Base-by-base conservation (phyloP, 2,797 vertebrate species). In the Natrix natrix region DNA sequence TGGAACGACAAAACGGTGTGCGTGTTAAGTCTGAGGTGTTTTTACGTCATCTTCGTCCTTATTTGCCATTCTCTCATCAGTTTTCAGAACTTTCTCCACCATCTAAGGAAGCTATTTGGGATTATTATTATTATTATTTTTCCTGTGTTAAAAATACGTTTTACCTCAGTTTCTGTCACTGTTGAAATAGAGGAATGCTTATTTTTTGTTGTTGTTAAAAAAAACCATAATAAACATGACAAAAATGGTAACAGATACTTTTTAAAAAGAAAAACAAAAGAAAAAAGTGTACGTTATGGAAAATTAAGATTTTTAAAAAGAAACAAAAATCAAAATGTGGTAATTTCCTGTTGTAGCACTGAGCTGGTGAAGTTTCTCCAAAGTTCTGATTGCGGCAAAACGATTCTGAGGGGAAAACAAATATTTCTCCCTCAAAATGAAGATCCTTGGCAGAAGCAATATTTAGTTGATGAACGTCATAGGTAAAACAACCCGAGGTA, bases 91-190 rank as follows among this genome's bases (percentile, higher is more conserved):
- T 94, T 95, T 96, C 93, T 96, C 93, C 96, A 95, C 96, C 32
- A 13, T 97, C 96, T 97, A 97, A 97, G 96, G 97, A 94, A 95
- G 96, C 97, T 96, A 97, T 95, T 83, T 83, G 74, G 43, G 37
- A 96, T 37, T 57, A 8, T 60, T 28, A 66, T 28, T 26, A 24
- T 13, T 43, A 43, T 43, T 43, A 43, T 32, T 22, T 16, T 26
- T n/a, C 37, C 32, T 96, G 96, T 96, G 94, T 98, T 96, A 97
- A 91, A 91, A 96, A 97, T 97, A 96, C 63, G 95, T 98, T 37
- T 37, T 98, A 98, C 98, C 98, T 98, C 98, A 98, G 96, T 98
- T 98, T 94, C 95, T 97, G 97, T 97, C 96, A 97, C 96, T 95
- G 97, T 98, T 74, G 43, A 97, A 97, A 97, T 97, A 89, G 94